Percentiles rank a stretch among this genome's conserved stretches.
These are phyloP conservation scores for Bovichtus diacanthus DNA, from an alignment of 2,797 vertebrate species.

Conservation along the genomic window DNA sequence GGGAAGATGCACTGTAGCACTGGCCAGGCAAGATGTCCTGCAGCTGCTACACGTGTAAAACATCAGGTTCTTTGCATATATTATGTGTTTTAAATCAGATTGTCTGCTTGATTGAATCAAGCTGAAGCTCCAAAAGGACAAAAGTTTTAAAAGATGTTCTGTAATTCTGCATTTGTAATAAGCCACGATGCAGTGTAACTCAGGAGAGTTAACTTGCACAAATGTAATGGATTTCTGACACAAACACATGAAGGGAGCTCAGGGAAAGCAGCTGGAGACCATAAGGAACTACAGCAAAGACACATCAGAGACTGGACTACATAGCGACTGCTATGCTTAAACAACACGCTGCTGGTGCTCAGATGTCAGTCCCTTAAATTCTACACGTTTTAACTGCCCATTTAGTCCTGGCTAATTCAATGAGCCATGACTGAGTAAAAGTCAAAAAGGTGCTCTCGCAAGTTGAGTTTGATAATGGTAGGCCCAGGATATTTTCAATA, in stretches of 20 bases:
- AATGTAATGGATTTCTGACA: slow-evolving; percentile 19
- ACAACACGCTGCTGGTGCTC: slow-evolving; percentile 24
- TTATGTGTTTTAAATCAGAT: slow-evolving; percentile 28
- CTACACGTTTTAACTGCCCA: slow-evolving; percentile 56
- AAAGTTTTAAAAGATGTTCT: not conserved
- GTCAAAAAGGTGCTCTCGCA: slow-evolving; percentile 70
- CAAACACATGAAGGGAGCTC: slow-evolving; percentile 2
- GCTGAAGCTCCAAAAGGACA: not conserved
- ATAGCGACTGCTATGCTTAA: slow-evolving; percentile 10
- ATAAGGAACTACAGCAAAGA: slow-evolving; percentile 5
- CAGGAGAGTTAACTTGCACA: not conserved
- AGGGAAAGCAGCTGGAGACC: slow-evolving; percentile 18
- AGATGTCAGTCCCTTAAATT: slow-evolving; percentile 57
- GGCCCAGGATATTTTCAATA: slow-evolving; percentile 82
- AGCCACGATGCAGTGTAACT: not conserved
- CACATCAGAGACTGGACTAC: slow-evolving; percentile 35
- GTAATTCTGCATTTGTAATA: not conserved
- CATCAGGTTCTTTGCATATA: slow-evolving; percentile 23
- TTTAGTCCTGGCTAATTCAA: slow-evolving; percentile 71
- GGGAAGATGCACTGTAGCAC: slow-evolving; percentile 33
- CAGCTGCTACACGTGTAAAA: slow-evolving; percentile 41
- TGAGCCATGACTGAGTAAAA: slow-evolving; percentile 72
- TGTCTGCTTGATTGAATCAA: not conserved
- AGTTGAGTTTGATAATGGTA: slow-evolving; percentile 72
- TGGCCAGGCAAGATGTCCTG: slow-evolving; percentile 42